These are phyloP conservation scores for Luscinia luscinia DNA, from an alignment of 2,797 vertebrate genomes.

Conservation along the genomic window DNA sequence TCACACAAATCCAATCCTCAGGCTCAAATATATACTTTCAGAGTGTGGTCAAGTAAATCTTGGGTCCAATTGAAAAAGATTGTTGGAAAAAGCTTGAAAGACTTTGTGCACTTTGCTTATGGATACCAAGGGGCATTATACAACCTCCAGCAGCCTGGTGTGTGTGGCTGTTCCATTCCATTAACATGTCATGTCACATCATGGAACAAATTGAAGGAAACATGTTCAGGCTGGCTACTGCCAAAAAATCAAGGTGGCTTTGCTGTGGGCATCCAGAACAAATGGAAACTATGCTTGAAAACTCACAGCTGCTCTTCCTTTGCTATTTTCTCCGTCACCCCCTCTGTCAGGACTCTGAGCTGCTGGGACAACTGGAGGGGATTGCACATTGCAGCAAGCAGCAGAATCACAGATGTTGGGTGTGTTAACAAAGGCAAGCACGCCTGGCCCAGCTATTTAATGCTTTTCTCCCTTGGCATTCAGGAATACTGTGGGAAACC, in stretches of 20 bases:
- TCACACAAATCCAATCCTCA: background rate
- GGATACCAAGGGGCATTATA: background rate
- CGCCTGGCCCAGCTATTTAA: background rate
- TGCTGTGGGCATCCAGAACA: slow-evolving; percentile 10
- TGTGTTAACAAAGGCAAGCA: slow-evolving; percentile 26
- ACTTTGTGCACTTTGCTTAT: background rate
- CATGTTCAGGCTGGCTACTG: slow-evolving; percentile 23
- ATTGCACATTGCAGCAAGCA: background rate
- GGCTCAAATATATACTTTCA: background rate
- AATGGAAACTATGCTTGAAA: slow-evolving; percentile 60
- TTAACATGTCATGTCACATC: background rate
- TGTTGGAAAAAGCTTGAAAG: background rate
- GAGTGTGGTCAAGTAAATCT: background rate
- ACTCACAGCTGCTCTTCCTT: slow-evolving; percentile 43
- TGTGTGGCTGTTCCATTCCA: background rate
- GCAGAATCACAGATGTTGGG: background rate
- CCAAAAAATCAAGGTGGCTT: slow-evolving; percentile 35
- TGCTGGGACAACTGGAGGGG: slow-evolving; percentile 42
- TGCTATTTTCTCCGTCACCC: slow-evolving; percentile 14
- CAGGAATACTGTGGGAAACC: background rate
- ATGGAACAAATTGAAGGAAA: slow-evolving; percentile 5
- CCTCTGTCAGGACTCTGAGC: slow-evolving; percentile 42
- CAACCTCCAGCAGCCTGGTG: background rate
- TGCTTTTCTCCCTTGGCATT: background rate
- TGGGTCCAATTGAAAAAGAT: background rate